Percentiles rank a stretch among this genome's conserved stretches.
These are phyloP conservation scores for Ormyrus pomaceus DNA, from an alignment of 2,888 invertebrate species.

Conservation along the genomic window DNA sequence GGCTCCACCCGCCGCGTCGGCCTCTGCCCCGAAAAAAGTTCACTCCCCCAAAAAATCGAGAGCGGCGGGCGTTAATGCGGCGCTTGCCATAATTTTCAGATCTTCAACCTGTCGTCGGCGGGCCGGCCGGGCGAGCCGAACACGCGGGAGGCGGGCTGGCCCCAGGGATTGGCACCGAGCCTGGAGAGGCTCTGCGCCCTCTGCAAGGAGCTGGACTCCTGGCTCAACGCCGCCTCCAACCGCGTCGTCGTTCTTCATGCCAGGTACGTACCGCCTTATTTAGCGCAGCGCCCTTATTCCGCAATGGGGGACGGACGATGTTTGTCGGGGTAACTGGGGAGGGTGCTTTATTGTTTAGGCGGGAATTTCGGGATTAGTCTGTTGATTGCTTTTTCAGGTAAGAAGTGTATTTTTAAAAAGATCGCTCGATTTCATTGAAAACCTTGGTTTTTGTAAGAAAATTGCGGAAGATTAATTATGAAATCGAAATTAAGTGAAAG, in stretches of 20 bases:
- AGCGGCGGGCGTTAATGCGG: background rate
- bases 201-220: constrained; percentile 95
- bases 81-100: constrained; percentile 78
- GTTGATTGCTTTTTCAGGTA: too few relatives aligned
- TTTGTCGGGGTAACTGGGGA: too few relatives aligned
- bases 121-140: constrained; percentile 78
- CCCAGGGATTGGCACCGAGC: constrained; percentile 90
- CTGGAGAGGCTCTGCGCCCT: constrained; percentile 92
- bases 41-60: background rate
- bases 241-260: constrained; percentile 93
- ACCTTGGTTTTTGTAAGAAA: too few relatives aligned
- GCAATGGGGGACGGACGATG: too few relatives aligned
- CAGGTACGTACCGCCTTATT: constrained; percentile 78
- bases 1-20: background rate
- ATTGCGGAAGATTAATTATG: too few relatives aligned
- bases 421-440: too few relatives aligned
- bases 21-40: too few relatives aligned
- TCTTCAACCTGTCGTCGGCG: constrained; percentile 89
- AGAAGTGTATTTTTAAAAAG: too few relatives aligned
- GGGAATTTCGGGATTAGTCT: too few relatives aligned
- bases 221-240: constrained; percentile 89
- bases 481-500: too few relatives aligned
- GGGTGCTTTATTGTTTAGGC: too few relatives aligned
- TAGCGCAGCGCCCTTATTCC: background rate
- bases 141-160: constrained; percentile 88